Conservation (phyloP, 2,113 vertebrate species). For the Cercopithecus mona region DNA sequence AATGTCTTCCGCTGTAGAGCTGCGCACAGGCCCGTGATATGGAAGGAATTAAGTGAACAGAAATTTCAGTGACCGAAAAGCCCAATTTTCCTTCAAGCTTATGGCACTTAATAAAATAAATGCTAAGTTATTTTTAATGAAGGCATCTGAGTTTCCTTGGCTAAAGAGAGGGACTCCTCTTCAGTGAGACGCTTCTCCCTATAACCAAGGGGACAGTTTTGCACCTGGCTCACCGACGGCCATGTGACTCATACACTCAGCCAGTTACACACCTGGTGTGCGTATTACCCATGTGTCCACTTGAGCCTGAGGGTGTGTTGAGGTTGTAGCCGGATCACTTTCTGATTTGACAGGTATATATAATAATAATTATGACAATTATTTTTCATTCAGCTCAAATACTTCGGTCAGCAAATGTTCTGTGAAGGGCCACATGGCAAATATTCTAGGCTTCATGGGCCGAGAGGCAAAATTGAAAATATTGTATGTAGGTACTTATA, state of each 20-base stretch:
- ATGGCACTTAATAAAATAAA: constrained; percentile 39
- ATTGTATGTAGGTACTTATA: not conserved
- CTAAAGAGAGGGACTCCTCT: not conserved
- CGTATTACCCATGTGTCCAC: not conserved
- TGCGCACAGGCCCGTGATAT: not conserved
- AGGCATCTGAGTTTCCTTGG: not conserved
- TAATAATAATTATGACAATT: not conserved
- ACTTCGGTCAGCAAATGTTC: not conserved
- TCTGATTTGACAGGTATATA: not conserved
- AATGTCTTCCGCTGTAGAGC: not conserved
- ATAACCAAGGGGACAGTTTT: not conserved
- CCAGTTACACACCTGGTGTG: rapidly evolving
- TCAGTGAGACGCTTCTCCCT: not conserved
- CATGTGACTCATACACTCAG: rapidly evolving
- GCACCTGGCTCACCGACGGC: no score
- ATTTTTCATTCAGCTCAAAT: not conserved
- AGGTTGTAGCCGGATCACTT: not conserved
- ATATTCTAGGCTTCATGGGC: not conserved
- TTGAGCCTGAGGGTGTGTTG: not conserved
- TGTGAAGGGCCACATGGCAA: not conserved
- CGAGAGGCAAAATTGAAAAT: not conserved
- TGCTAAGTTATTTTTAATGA: constrained; percentile 38
- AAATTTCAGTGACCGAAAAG: not conserved
- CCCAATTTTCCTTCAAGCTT: constrained; percentile 3
- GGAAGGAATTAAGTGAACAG: not conserved